Base-by-base conservation (phyloP, 2,888 invertebrate species). In the Epistrophe grossulariae region DNA sequence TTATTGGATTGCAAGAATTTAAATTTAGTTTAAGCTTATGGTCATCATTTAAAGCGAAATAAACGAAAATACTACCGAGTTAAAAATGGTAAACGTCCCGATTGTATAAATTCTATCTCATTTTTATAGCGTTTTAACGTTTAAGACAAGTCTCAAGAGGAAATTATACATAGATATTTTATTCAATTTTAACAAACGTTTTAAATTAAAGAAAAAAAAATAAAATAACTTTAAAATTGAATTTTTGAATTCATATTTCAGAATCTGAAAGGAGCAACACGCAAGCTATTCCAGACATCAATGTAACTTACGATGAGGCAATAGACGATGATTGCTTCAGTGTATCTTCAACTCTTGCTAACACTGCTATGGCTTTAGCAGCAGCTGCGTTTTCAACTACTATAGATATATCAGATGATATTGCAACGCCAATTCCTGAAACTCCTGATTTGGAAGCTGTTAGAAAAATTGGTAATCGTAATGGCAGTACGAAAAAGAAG, bases 261-360 rank as follows among this genome's bases (percentile, higher is more conserved):
- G 92, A 92, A 89, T 90, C 90, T 8, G 84, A 78, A 73, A 81
- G 66, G 40, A 60, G 52, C n/a, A 79, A 59, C 57, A n/a, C 71
- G 1, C 70, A 38, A 6, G 90, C 92, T 35, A 88, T 93, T 31
- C 93, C 93, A 3, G 91, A 92, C 70, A 93, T 93, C 11, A 92
- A 90, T 78, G 91, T 93, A 10, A 92, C 92, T 8, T 84, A 90
- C 57, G 93, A 91, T 50, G 93, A 93, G 45, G 90, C 89, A 3
- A 55, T 79, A 1, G 84, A 88, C 8, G 89, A 90, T 17, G 89
- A 89, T 19, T 84, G 79, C 9, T 90, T 89, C 4, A 71, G 50
- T 24, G 79, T 72, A 1, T 83, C 87, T 11, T 83, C 87, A 35
- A 66, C 87, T n/a, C 71, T 87, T 0, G 87, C 79, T 0, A 87